A percentile compares a stretch with the other conserved stretches of the same genome.
Evolutionary conservation across 2,888 invertebrate species (phyloP).

Genomic region (Rhagium mordax): DNA sequence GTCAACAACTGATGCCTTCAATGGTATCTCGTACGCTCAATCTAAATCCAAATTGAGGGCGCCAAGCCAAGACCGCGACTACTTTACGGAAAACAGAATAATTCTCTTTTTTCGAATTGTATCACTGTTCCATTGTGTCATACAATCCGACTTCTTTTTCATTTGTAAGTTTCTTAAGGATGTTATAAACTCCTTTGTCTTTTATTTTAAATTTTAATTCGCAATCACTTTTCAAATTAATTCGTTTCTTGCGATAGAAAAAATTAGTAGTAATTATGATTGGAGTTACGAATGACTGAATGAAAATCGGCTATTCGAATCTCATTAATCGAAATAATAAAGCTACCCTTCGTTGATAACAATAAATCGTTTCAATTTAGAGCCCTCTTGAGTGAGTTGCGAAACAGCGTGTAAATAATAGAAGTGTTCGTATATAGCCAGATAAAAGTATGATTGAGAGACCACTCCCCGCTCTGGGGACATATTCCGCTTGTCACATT

Average conservation of each 20-base stretch:
- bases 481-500: constrained; percentile 69
- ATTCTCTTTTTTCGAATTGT: constrained; percentile 13
- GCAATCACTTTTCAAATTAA: too few species aligned
- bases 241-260: too few species aligned
- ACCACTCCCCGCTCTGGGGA: constrained; percentile 63
- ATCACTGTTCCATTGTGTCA: constrained; percentile 28
- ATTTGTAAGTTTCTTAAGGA: not conserved
- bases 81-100: constrained; percentile 7
- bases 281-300: constrained; percentile 19
- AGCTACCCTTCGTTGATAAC: constrained; percentile 59
- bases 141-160: not conserved
- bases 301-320: constrained; percentile 48
- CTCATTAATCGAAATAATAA: constrained; percentile 62
- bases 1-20: constrained; percentile 28
- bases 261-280: constrained; percentile 6
- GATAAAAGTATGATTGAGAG: constrained; percentile 69
- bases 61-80: constrained; percentile 23
- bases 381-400: constrained; percentile 59
- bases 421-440: constrained; percentile 62
- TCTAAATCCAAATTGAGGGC: constrained; percentile 45
- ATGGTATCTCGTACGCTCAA: constrained; percentile 32
- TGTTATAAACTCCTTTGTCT: not conserved
- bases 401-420: constrained; percentile 65
- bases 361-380: constrained; percentile 67
- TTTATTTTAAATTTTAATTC: not conserved